Percentiles rank a stretch among this genome's conserved stretches.
These are phyloP conservation scores for Otolemur crassicaudatus DNA, from an alignment of 2,797 vertebrate genomes.

Conservation along the genomic window DNA sequence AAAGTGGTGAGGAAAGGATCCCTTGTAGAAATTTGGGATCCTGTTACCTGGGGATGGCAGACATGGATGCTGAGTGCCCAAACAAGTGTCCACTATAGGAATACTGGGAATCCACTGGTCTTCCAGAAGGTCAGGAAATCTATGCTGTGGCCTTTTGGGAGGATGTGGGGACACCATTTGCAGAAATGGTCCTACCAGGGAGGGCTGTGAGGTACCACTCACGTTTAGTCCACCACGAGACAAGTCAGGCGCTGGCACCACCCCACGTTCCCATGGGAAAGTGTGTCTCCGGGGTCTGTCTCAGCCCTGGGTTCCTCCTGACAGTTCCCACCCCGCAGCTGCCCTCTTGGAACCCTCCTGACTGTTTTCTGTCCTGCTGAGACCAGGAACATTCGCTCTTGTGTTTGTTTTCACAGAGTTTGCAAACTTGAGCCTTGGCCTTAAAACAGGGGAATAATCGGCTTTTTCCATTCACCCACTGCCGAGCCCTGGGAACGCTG, in stretches of 20 bases:
- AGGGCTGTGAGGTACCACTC: no score
- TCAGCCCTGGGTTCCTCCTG: not conserved
- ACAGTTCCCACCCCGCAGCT: not conserved
- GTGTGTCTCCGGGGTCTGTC: not conserved
- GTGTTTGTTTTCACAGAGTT: constrained; percentile 56
- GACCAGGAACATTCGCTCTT: not conserved
- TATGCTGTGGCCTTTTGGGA: not conserved
- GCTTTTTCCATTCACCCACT: constrained; percentile 8
- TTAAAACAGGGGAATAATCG: constrained; percentile 24
- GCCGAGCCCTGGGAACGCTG: not conserved
- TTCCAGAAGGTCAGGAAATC: not conserved
- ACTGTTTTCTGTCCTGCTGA: not conserved
- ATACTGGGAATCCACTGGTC: not conserved
- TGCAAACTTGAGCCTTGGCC: constrained; percentile 55
- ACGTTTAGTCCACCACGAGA: accelerated
- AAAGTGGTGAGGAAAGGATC: accelerated
- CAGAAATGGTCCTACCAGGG: not conserved
- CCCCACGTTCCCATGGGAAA: not conserved
- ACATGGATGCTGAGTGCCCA: not conserved
- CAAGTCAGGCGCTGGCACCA: not conserved
- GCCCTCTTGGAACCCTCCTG: not conserved
- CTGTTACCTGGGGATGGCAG: not conserved
- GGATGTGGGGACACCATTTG: accelerated
- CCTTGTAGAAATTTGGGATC: accelerated
- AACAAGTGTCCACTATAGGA: not conserved